Percentiles rank a stretch among this genome's conserved stretches.
Conservation (phyloP, 2,113 vertebrate genomes). For the Nyctereutes procyonoides region DNA sequence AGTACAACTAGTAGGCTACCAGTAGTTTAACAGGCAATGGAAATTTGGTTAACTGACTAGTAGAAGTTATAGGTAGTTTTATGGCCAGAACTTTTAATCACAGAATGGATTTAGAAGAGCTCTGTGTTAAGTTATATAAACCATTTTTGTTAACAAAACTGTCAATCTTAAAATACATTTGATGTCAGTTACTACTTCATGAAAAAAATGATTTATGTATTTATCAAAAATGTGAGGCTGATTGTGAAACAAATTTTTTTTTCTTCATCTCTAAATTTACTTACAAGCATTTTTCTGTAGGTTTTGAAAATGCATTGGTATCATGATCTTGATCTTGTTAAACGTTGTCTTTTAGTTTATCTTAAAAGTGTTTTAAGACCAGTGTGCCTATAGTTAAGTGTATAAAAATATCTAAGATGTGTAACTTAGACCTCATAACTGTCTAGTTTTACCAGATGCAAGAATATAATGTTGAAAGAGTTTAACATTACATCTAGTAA, state of each 20-base stretch:
- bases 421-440: conserved; percentile 18
- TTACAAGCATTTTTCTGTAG: neutral
- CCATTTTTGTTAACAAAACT: neutral
- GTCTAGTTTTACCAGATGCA: neutral
- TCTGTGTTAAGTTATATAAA: neutral
- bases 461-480: conserved; percentile 30
- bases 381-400: neutral
- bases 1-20: neutral
- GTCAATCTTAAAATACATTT: neutral
- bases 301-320: neutral
- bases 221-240: neutral
- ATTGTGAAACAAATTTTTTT: neutral
- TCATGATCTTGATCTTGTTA: neutral
- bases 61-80: neutral
- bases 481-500: conserved; percentile 9
- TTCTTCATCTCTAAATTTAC: conserved; percentile 30
- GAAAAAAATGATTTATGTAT: neutral
- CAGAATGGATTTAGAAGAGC: neutral
- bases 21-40: neutral
- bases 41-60: neutral
- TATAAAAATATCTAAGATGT: neutral
- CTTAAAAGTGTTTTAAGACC: neutral
- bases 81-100: neutral
- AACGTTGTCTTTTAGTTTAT: neutral
- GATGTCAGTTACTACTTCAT: conserved; percentile 3